Evolutionary conservation across 2,113 vertebrate genomes (phyloP).

Genomic region (Puma concolor): DNA sequence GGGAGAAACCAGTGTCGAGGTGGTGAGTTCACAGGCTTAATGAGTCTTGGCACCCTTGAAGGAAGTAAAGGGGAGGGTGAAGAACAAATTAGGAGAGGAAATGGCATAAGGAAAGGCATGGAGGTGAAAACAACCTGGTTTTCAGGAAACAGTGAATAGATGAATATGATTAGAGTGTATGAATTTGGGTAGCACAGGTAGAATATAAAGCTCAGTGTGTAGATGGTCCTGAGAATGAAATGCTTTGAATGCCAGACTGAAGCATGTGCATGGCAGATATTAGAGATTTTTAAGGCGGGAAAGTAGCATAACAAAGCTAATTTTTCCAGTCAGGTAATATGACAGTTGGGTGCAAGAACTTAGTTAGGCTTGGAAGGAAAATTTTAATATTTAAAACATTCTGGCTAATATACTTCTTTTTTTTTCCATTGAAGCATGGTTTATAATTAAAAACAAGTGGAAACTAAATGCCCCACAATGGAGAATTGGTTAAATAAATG

Average conservation of each 20-base stretch:
- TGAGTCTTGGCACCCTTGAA: not conserved
- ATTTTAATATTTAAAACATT: not conserved
- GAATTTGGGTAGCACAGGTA: not conserved
- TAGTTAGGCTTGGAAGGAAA: not conserved
- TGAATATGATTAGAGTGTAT: not conserved
- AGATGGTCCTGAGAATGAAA: not conserved
- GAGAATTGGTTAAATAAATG: conserved; percentile 2
- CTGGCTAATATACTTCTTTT: not conserved
- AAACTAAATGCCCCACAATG: not conserved
- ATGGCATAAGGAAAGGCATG: not conserved
- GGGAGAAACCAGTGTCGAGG: not conserved
- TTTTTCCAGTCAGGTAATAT: not conserved
- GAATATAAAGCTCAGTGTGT: not conserved
- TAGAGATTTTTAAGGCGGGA: not conserved
- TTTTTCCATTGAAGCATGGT: not conserved
- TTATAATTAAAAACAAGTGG: not conserved
- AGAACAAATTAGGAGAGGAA: not conserved
- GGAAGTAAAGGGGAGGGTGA: not conserved
- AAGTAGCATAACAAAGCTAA: not conserved
- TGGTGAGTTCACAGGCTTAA: not conserved
- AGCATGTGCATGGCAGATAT: not conserved
- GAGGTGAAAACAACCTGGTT: not conserved
- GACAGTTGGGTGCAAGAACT: not conserved
- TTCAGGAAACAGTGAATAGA: not conserved
- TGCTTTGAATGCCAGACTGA: not conserved